Percentiles rank a stretch among this genome's conserved stretches.
Evolutionary conservation across 2,888 invertebrate species (phyloP).

Genomic region (Lutraria lutraria): DNA sequence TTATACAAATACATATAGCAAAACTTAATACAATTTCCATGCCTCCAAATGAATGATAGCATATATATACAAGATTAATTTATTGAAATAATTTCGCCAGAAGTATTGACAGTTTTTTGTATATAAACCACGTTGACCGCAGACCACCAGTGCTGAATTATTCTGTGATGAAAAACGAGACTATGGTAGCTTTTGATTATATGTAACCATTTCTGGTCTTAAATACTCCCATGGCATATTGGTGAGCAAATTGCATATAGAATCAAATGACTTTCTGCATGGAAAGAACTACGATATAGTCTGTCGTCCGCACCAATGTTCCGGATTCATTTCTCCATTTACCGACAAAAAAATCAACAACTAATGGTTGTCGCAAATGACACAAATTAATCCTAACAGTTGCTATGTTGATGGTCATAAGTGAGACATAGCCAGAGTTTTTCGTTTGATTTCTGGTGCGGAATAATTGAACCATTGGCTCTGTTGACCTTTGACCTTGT

Average conservation of each 20-base stretch:
- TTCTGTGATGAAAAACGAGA: neutral
- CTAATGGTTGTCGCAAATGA: conserved; percentile 3
- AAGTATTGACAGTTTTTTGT: neutral
- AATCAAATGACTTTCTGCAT: neutral
- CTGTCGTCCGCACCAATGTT: neutral
- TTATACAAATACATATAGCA: neutral
- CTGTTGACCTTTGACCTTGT: conserved; percentile 56
- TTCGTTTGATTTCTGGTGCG: conserved; percentile 60
- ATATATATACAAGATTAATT: neutral
- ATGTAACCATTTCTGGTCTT: neutral
- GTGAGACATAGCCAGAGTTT: neutral
- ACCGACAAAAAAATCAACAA: neutral
- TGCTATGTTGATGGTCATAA: conserved; percentile 25
- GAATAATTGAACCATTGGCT: conserved; percentile 59
- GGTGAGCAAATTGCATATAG: neutral
- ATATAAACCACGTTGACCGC: conserved; percentile 32
- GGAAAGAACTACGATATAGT: neutral
- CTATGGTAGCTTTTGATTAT: neutral
- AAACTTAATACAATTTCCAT: neutral
- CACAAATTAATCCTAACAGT: conserved; percentile 41
- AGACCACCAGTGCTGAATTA: conserved; percentile 22
- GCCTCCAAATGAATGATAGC: neutral
- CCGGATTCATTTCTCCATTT: neutral
- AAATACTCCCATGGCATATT: neutral
- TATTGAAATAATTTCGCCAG: neutral